Evolutionary conservation across 2,113 vertebrate genomes (phyloP).

Genomic region (Ailuropoda melanoleuca): DNA sequence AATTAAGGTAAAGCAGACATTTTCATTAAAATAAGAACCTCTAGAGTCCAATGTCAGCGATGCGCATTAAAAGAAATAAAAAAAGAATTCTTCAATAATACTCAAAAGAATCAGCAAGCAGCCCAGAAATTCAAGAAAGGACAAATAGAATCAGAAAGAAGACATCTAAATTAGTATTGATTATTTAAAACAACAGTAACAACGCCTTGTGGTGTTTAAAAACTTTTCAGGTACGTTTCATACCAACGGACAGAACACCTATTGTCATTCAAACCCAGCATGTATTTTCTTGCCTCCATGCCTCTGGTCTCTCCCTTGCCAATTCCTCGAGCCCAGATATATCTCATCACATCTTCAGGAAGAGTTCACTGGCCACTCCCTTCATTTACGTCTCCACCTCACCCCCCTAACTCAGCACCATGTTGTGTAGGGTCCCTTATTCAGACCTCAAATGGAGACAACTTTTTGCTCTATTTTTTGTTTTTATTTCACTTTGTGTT

Average conservation of each 20-base stretch:
- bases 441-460: not conserved
- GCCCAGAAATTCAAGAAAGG: not conserved
- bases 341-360: not conserved
- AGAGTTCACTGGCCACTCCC: not conserved
- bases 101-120: constrained; percentile 20
- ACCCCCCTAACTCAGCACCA: not conserved
- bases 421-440: not conserved
- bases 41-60: not conserved
- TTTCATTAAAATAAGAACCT: constrained; percentile 40
- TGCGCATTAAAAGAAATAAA: constrained; percentile 6
- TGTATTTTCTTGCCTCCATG: not conserved
- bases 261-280: not conserved
- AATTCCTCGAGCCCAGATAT: not conserved
- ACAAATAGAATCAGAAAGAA: not conserved
- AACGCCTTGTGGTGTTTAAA: not conserved
- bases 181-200: constrained; percentile 20
- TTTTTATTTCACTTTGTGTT: not conserved
- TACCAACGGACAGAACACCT: not conserved
- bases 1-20: not conserved
- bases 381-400: not conserved
- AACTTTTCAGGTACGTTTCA: not conserved
- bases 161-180: not conserved
- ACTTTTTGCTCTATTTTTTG: not conserved
- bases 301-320: not conserved
- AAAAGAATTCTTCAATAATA: constrained; percentile 26